These are phyloP conservation scores for Hyles vespertilio DNA, from an alignment of 1,140 invertebrate genomes.

Conservation along the genomic window DNA sequence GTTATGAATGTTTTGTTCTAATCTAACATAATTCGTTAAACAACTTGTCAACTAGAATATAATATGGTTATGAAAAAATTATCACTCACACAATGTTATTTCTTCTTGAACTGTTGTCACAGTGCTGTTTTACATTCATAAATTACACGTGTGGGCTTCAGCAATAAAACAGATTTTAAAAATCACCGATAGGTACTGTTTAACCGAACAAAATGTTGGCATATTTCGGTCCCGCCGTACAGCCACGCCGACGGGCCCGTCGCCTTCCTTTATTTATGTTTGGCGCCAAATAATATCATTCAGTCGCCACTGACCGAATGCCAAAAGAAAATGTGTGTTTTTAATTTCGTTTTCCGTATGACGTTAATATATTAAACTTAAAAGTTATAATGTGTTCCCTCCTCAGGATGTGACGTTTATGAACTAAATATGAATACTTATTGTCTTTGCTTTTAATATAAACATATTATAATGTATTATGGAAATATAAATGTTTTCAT, in stretches of 20 bases:
- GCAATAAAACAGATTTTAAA: no score
- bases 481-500: no score
- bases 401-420: conserved; percentile 8
- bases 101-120: no score
- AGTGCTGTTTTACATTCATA: no score
- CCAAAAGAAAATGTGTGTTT: conserved; percentile 38
- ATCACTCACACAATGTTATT: no score
- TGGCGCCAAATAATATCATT: conserved; percentile 62
- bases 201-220: conserved; percentile 6
- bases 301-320: conserved; percentile 34
- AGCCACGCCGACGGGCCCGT: conserved; percentile 15
- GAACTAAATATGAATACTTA: background rate
- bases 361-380: conserved; percentile 24
- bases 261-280: conserved; percentile 56
- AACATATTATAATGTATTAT: no score
- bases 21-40: no score
- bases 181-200: no score
- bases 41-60: no score
- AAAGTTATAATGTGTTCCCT: conserved; percentile 7
- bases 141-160: no score
- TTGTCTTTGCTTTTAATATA: background rate
- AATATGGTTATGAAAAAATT: no score
- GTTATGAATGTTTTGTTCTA: no score
- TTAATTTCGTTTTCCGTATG: conserved; percentile 25
- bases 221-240: conserved; percentile 4